phyloP scores from a whole-genome alignment of 2,113 vertebrate genomes.

The Larimichthys crocea region DNA sequence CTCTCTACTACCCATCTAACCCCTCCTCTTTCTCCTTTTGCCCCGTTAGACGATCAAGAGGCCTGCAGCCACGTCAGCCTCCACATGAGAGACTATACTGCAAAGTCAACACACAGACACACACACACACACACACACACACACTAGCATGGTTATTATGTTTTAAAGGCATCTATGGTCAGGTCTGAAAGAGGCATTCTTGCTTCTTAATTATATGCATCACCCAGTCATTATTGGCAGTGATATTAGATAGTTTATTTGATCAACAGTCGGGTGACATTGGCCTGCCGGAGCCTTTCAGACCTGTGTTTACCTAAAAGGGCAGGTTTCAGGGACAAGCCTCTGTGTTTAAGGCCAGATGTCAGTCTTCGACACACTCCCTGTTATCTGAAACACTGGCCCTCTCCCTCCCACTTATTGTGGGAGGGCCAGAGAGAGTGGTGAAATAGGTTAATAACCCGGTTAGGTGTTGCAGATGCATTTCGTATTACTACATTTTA shows the following conservation, averaged over 20 bases:
- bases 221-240: conserved; percentile 58
- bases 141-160: conserved; percentile 56
- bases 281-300: conserved; percentile 40
- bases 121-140: conserved; percentile 40
- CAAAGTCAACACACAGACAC: conserved; percentile 47
- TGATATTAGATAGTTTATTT: conserved; percentile 77
- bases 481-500: background rate
- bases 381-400: conserved; percentile 39
- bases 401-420: background rate
- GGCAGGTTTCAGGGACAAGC: conserved; percentile 43
- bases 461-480: background rate
- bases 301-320: conserved; percentile 68
- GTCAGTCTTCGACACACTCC: conserved; percentile 40
- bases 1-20: conserved; percentile 22
- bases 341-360: conserved; percentile 65
- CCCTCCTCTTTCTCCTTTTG: conserved; percentile 45
- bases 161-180: conserved; percentile 35
- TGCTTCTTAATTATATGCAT: conserved; percentile 53
- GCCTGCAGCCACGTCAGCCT: conserved; percentile 77
- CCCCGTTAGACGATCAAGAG: conserved; percentile 42
- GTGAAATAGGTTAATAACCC: background rate
- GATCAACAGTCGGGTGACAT: conserved; percentile 62
- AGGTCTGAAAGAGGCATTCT: conserved; percentile 62
- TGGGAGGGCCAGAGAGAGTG: conserved; percentile 19
- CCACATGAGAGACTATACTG: conserved; percentile 22